Base-by-base conservation (phyloP, 2,113 vertebrate species). In the Calcarius ornatus region DNA sequence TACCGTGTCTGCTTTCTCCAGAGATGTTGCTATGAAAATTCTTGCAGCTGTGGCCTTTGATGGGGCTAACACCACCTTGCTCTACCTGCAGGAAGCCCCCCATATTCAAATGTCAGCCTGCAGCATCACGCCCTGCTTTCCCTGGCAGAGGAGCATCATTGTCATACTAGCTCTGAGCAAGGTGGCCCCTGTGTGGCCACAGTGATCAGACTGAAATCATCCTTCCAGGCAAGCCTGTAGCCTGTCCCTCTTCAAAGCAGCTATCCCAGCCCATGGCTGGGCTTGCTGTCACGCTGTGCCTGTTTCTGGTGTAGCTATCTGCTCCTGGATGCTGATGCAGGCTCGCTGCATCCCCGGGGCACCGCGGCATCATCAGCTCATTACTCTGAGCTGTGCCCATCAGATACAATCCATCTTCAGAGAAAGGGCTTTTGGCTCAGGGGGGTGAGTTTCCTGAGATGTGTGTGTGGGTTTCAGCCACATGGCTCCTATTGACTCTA, bases 391-490 rank as follows among this genome's bases (percentile, higher is more conserved):
- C 88, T 42, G 77, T 90, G 95, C 60, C 94, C 86, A 81, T 95
- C 95, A 94, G 88, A 91, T 81, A 69, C 86, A 57, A 77, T 93
- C 69, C 94, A 68, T 93, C 92, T 93, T 84, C 86, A 69, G 78
- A 85, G 81, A 19, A 42, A 73, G 6, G 43, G 11, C n/a, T 93
- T 89, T 69, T 95, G 90, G 93, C 90, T 92, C 77, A 75, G 94
- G 80, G 80, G 94, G 90, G 50, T 79, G 91, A 89, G 40, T 94
- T 93, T 86, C 38, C 91, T 66, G 89, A 80, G 92, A 69, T 71
- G 48, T 48, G 79, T 38, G 88, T 86, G 91, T 95, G 92, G 88
- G 94, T 96, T 96, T 97, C 73, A 92, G 92, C 92, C 95, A 87
- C 92, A 80, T 96, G 95, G 88, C 88, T 94, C 83, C 88, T 73